Evolutionary conservation across 2,888 invertebrate species (phyloP).

Genomic region (Acrobasis suavella): DNA sequence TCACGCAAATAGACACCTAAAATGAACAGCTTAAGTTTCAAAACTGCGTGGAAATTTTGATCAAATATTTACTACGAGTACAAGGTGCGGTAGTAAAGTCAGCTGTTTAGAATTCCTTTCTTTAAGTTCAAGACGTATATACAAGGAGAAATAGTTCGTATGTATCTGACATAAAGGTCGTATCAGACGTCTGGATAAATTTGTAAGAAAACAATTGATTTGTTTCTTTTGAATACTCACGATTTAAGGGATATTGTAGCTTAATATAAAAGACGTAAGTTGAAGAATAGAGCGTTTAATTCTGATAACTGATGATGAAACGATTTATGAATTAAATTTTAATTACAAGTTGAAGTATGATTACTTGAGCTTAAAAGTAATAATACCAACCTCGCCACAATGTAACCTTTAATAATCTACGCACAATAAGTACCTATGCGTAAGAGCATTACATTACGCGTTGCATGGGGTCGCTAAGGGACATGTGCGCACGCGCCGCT

Average conservation of each 20-base stretch:
- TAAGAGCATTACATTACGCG: slow-evolving; percentile 70
- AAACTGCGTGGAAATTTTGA: slow-evolving; percentile 34
- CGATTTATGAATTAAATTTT: slow-evolving; percentile 26
- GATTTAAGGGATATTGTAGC: slow-evolving; percentile 2
- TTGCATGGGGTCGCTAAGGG: slow-evolving; percentile 59
- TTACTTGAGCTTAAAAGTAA: slow-evolving; percentile 36
- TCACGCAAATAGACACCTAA: slow-evolving; percentile 30
- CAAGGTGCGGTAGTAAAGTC: slow-evolving; percentile 69
- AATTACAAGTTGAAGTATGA: slow-evolving; percentile 4
- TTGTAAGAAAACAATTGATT: slow-evolving; percentile 19
- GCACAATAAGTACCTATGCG: slow-evolving; percentile 69
- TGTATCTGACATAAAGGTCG: slow-evolving; percentile 23
- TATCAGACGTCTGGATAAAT: not conserved
- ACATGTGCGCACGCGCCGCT: slow-evolving; percentile 79
- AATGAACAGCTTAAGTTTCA: slow-evolving; percentile 23
- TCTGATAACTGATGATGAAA: not conserved
- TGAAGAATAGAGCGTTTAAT: not conserved
- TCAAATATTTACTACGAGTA: slow-evolving; percentile 41
- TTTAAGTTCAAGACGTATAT: slow-evolving; percentile 26
- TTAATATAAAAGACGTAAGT: slow-evolving; percentile 2
- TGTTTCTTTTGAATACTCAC: slow-evolving; percentile 16
- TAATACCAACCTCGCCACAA: slow-evolving; percentile 56
- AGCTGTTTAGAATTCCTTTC: slow-evolving; percentile 57
- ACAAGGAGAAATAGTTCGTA: slow-evolving; percentile 34
- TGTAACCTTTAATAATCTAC: slow-evolving; percentile 72